Conservation (phyloP, 2,797 vertebrate species). For the Peromyscus nudipes region DNA sequence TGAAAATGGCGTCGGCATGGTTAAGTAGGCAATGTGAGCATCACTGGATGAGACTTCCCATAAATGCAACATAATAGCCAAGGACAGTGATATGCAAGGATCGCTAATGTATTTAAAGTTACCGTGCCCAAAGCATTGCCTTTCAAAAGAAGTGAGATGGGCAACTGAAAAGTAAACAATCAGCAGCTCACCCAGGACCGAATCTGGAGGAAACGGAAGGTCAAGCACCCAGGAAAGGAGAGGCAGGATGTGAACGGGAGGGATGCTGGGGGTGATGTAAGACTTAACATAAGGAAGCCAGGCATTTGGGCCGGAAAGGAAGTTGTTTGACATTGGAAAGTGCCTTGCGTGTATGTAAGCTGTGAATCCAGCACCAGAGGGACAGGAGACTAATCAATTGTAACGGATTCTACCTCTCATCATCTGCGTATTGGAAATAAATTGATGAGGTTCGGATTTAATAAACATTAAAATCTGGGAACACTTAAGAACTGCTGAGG, state of each 20-base stretch:
- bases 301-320: conserved; percentile 67
- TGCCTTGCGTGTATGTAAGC: conserved; percentile 30
- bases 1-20: conserved; percentile 31
- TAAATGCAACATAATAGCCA: conserved; percentile 7
- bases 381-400: conserved; percentile 65
- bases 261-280: conserved; percentile 10
- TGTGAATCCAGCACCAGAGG: conserved; percentile 22
- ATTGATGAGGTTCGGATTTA: conserved; percentile 73
- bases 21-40: background rate
- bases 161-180: conserved; percentile 21
- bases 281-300: conserved; percentile 20
- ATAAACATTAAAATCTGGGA: conserved; percentile 79
- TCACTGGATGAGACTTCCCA: background rate
- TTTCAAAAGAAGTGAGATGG: conserved; percentile 36
- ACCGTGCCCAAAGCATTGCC: background rate
- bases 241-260: background rate
- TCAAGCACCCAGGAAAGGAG: background rate
- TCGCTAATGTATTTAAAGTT: background rate
- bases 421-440: conserved; percentile 64
- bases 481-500: conserved; percentile 74
- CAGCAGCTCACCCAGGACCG: background rate
- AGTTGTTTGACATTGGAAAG: conserved; percentile 48
- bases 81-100: background rate
- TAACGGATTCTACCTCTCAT: conserved; percentile 12
- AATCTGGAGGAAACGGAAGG: background rate